Base-by-base conservation (phyloP, 2,888 invertebrate genomes). In the Crioceris asparagi region DNA sequence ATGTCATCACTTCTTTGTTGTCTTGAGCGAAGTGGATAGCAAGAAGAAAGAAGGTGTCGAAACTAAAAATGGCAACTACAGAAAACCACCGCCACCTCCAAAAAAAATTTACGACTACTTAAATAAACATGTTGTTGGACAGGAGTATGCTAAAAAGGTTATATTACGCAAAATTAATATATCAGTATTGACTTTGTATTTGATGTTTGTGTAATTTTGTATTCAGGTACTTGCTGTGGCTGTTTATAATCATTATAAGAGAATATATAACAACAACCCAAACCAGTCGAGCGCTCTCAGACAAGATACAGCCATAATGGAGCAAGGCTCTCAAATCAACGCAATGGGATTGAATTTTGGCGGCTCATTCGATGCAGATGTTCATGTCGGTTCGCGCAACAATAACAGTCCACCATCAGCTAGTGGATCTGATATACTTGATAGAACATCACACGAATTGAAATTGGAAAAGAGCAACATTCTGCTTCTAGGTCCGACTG, bases 201-300 rank as follows among this genome's bases (percentile, higher is more conserved):
- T 6, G 10, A 21, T 21, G 6, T 21, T 7, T 7, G 21, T 7
- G 6, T 7, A 7, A 21, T 21, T 21, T 21, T 21, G 10, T 21
- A 6, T 21, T 25, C 40, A 65, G 65, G 94, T 96, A 25, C 70
- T 98, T 23, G 83, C 96, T 1, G 97, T 97, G 21, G 96, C 97
- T 8, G 97, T 98, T 1, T 98, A 98, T 69, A 96, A 97, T 68
- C 98, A 98, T 64, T 98, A 97, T 67, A 96, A 97, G 69, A 73
- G 97, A 54, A 91, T 98, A 57, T 88, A 87, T 65, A 92, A 96
- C 65, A 96, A 96, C 67, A 73, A 87, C 41, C 81, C 79, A 50
- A 59, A 57, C 27, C 66, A 64, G 43, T 63, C 46, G 21, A 54
- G 44, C 29, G 53, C 46, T 37, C 29, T 53, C 25, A 53, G 69